phyloP scores from a whole-genome alignment of 2,113 vertebrate species.

The Balaeniceps rex region DNA sequence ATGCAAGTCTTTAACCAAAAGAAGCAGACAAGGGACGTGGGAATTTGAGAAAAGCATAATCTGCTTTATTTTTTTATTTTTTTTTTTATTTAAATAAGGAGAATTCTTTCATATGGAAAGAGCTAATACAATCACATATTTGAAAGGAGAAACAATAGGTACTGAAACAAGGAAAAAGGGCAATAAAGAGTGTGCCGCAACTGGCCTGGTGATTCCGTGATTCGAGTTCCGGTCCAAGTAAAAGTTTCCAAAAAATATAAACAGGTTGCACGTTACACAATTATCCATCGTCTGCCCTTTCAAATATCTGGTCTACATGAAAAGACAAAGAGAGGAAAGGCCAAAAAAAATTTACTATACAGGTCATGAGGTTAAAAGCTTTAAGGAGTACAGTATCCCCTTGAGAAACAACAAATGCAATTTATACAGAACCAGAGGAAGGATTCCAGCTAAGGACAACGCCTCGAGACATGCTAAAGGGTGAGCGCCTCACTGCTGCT shows the following conservation, averaged over 20 bases:
- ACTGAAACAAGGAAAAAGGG: constrained; percentile 73
- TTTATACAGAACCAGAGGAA: constrained; percentile 21
- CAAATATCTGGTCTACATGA: constrained; percentile 79
- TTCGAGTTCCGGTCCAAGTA: constrained; percentile 58
- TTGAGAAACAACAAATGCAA: constrained; percentile 20
- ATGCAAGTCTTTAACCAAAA: not conserved
- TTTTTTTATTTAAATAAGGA: constrained; percentile 89
- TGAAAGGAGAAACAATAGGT: constrained; percentile 91
- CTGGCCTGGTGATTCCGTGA: constrained; percentile 64
- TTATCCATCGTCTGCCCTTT: constrained; percentile 81
- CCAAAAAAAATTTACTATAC: constrained; percentile 71
- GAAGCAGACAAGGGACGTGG: not conserved
- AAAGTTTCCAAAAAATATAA: constrained; percentile 65
- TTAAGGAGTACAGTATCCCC: constrained; percentile 53
- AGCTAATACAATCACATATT: constrained; percentile 94
- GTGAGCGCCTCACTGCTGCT: not conserved
- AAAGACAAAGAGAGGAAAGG: constrained; percentile 77
- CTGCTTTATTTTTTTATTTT: constrained; percentile 84
- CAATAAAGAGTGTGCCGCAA: constrained; percentile 72
- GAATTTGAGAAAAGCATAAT: constrained; percentile 81
- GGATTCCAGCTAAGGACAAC: constrained; percentile 16
- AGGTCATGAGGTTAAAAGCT: constrained; percentile 68
- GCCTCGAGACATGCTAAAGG: constrained; percentile 28
- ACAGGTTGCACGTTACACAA: constrained; percentile 68
- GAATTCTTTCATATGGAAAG: constrained; percentile 90